Percentiles rank a stretch among this genome's conserved stretches.
Evolutionary conservation across 1,140 invertebrate species (phyloP).

Genomic region (Dysdera silvatica): DNA sequence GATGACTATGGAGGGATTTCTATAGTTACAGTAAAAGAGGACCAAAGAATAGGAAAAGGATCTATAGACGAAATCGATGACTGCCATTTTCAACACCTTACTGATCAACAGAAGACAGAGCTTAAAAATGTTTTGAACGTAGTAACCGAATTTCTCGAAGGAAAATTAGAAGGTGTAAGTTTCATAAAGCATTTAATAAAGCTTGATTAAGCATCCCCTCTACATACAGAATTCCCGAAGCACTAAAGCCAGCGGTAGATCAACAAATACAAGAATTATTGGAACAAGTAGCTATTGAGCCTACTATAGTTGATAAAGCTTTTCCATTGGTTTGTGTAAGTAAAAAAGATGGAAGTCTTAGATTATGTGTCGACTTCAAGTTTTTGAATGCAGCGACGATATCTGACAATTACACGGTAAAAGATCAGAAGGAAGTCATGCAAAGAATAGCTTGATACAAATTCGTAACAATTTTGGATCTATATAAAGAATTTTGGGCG

Average conservation of each 20-base stretch:
- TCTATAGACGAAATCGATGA: no score
- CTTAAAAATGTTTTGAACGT: background rate
- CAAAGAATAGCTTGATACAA: background rate
- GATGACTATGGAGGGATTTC: no score
- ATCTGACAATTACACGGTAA: background rate
- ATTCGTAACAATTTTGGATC: background rate
- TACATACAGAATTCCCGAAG: background rate
- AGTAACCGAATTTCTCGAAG: background rate
- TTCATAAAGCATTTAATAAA: background rate
- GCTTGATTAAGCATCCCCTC: no score
- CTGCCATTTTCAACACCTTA: no score
- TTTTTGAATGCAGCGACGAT: background rate
- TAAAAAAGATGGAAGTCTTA: background rate
- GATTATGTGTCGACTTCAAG: background rate
- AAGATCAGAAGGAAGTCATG: background rate
- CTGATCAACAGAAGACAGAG: background rate
- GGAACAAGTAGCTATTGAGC: background rate
- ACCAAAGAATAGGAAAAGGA: background rate
- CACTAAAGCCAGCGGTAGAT: background rate
- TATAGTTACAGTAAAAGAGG: no score
- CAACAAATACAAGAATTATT: background rate
- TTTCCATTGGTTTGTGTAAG: background rate
- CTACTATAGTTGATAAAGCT: background rate
- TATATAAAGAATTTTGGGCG: background rate
- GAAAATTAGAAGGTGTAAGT: background rate